phyloP scores from a whole-genome alignment of 2,888 invertebrate species.

The Oegoconia quadripuncta region DNA sequence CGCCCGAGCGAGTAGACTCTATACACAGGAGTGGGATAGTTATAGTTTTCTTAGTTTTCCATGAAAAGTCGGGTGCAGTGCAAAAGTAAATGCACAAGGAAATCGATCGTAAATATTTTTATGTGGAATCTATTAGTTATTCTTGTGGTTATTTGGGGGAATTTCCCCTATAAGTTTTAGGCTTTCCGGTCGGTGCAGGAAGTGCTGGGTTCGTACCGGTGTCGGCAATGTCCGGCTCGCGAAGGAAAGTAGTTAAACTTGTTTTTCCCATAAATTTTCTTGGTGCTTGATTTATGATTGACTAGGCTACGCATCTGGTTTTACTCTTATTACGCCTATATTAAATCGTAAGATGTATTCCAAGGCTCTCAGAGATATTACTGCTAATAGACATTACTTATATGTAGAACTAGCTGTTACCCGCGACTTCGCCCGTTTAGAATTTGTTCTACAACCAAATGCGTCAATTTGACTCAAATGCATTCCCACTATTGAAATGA shows the following conservation, averaged over 20 bases:
- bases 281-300: no score
- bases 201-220: background rate
- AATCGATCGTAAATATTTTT: conserved; percentile 67
- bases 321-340: background rate
- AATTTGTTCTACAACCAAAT: no score
- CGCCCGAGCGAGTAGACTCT: conserved; percentile 38
- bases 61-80: conserved; percentile 59
- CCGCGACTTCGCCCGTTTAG: no score
- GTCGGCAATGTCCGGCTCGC: background rate
- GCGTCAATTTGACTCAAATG: no score
- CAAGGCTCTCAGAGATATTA: no score
- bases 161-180: background rate
- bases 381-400: no score
- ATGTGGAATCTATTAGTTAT: conserved; percentile 29
- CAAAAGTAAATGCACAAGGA: conserved; percentile 67
- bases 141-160: background rate
- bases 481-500: no score
- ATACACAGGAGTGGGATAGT: conserved; percentile 42
- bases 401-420: no score
- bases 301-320: no score
- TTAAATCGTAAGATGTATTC: no score
- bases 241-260: background rate
- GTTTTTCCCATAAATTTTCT: background rate
- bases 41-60: conserved; percentile 61
- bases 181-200: background rate